Evolutionary conservation across 2,113 vertebrate species (phyloP).

Genomic region (Hemiscyllium ocellatum): DNA sequence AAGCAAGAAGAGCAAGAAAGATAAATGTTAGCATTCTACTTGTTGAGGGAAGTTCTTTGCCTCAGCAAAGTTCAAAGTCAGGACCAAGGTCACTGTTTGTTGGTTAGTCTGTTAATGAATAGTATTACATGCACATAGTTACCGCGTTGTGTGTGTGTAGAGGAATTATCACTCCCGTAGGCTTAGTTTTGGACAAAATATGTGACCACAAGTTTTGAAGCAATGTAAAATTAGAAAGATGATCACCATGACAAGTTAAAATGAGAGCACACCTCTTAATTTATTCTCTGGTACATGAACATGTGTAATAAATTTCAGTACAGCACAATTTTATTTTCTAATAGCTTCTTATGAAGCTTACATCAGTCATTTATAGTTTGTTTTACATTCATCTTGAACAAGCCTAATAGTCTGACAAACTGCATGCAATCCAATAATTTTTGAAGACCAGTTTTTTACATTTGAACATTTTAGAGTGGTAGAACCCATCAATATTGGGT

Average conservation of each 20-base stretch:
- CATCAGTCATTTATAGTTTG: neutral
- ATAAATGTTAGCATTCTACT: neutral
- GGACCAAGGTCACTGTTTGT: neutral
- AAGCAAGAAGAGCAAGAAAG: neutral
- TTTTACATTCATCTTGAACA: slow-evolving; percentile 28
- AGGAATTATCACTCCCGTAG: neutral
- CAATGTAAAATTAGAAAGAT: neutral
- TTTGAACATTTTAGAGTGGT: neutral
- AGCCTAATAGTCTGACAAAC: neutral
- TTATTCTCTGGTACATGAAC: neutral
- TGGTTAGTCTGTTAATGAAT: neutral
- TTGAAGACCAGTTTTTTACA: neutral
- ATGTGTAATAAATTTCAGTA: neutral
- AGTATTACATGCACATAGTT: neutral
- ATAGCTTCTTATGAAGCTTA: neutral
- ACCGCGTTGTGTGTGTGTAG: neutral
- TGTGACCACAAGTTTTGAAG: neutral
- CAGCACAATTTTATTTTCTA: slow-evolving; percentile 11
- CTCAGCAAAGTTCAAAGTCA: slow-evolving; percentile 16
- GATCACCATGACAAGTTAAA: neutral
- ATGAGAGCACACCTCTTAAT: neutral
- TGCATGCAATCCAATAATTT: neutral
- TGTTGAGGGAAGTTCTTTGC: neutral
- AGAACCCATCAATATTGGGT: neutral
- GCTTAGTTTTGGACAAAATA: neutral